Evolutionary conservation across 2,797 vertebrate genomes (phyloP), one percentile per base, ranked within the genome.

Genomic region (Diceros bicornis): DNA sequence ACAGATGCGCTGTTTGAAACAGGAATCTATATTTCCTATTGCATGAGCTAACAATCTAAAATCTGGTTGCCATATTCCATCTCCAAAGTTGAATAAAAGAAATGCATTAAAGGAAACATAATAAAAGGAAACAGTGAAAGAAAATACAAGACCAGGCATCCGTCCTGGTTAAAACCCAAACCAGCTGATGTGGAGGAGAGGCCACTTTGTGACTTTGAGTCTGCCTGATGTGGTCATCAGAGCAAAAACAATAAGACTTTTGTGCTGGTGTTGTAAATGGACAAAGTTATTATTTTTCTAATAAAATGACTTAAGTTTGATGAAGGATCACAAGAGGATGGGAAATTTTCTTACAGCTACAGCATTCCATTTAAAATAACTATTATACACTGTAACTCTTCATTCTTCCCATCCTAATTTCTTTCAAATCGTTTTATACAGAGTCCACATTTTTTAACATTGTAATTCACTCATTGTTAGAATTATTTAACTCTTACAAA

Each of bases 51-150:
- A 93, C 72, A 77, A 86, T 93, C 89, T 91, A 55, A 96, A 97
- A 97, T 97, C 92, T 97, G 97, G 92, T 93, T 94, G 92, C 97
- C 96, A 97, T 96, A 97, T 97, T 97, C 91, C 41, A 37, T 97
- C 75, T 89, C 87, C 72, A 87, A 64, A 94, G 64, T 61, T 29
- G 37, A 97, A 94, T 94, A 87, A 90, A 96, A 97, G 62, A 93
- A 92, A 86, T 32, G 47, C 90, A 96, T 90, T 84, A 95, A 89
- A 96, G 83, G 96, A 96, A 97, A 93, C 96, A 93, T 97, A 96
- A 93, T 96, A 79, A 97, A 96, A 96, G 91, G 96, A 97, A 97
- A 86, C 86, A 97, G 97, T 91, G 94, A 97, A 96, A 97, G 96
- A 97, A 96, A 97, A 94, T 71, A 83, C 25, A 96, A 97, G 94